These are phyloP conservation scores for Drosophila baimaii DNA, from an alignment of 1,140 invertebrate species.

Conservation along the genomic window DNA sequence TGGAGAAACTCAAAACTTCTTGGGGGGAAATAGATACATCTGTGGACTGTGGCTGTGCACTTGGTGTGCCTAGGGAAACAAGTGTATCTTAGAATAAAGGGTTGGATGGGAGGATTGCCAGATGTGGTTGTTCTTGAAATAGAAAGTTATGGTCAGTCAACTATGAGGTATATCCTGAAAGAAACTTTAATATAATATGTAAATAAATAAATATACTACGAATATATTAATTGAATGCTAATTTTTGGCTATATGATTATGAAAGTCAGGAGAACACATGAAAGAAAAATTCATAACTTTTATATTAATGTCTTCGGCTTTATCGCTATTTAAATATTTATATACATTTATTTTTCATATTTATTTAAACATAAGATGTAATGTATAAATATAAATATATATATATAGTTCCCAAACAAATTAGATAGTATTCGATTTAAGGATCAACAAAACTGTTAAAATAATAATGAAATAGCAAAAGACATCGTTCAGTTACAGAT, in stretches of 20 bases:
- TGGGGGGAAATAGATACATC: too few relatives aligned
- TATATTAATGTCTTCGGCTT: too few relatives aligned
- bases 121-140: slow-evolving; percentile 10
- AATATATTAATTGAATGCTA: neutral
- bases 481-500: too few relatives aligned
- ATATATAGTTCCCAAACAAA: too few relatives aligned
- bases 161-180: too few relatives aligned
- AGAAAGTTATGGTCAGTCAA: neutral
- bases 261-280: neutral
- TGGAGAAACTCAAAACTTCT: too few relatives aligned
- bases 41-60: slow-evolving; percentile 11
- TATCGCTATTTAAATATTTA: too few relatives aligned
- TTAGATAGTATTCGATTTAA: too few relatives aligned
- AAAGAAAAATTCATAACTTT: neutral
- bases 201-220: neutral
- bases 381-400: too few relatives aligned
- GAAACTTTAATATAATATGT: neutral
- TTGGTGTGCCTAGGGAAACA: slow-evolving; percentile 33
- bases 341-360: too few relatives aligned
- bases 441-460: neutral
- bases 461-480: too few relatives aligned
- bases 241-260: neutral
- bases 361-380: neutral
- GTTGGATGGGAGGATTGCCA: slow-evolving; percentile 7
- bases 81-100: slow-evolving; percentile 31